Base-by-base conservation (phyloP, 2,113 vertebrate genomes). In the Leiothrix lutea region DNA sequence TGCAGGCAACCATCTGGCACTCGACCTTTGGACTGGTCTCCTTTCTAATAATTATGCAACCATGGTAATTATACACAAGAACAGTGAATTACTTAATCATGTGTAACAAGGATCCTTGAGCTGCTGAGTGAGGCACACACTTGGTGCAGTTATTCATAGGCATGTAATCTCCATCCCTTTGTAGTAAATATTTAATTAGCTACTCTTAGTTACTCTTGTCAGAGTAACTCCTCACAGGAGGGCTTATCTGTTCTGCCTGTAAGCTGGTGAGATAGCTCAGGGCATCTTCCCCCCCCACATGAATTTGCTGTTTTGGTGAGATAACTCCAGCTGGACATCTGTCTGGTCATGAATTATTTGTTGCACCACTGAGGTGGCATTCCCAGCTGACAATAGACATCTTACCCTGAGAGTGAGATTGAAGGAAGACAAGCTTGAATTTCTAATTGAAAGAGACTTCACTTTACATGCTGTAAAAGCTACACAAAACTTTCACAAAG, bases 141-240 rank as follows among this genome's bases (percentile, higher is more conserved):
- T 72, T 0, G 0, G 24, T 2, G 2, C 67, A 74, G 71, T 94
- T 94, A 79, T 88, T 91, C 77, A 33, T 11, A 72, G 83, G 19
- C 77, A 45, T 95, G 61, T 87, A 72, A 95, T 96, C 91, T 89
- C 21, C 67, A 88, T 65, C 67, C 20, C 29, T 88, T 88, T 78
- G 64, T 67, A 31, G 5, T 64, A 78, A 93, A 83, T 80, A 70
- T 88, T 90, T 90, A 53, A 86, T 95, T 86, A 92, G 51, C 61
- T 80, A 28, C 69, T 70, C 24, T 71, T 80, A 84, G 56, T 58
- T 60, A 31, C 16, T 88, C 88, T 78, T 83, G 42, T 93, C 3
- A 2, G 88, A 88, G 64, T 48, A 48, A 48, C 53, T 57, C n/a
- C 22, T 69, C 12, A 50, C 14, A 40, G 53, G 23, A 40, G 1